phyloP scores from a whole-genome alignment of 2,113 vertebrate genomes.

The Daphoenositta chrysoptera region DNA sequence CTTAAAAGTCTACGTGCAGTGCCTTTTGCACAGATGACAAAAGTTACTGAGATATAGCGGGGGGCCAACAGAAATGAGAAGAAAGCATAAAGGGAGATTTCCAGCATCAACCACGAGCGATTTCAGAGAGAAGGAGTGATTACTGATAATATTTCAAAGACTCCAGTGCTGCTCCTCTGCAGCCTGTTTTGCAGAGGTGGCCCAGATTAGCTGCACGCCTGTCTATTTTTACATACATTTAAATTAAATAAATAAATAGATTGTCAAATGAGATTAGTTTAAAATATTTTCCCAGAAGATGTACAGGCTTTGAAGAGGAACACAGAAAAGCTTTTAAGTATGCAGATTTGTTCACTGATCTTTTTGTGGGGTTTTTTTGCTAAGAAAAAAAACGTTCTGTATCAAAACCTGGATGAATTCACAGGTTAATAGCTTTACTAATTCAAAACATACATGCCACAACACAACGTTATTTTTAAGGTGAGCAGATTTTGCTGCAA shows the following conservation, averaged over 20 bases:
- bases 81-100: not conserved
- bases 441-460: not conserved
- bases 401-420: not conserved
- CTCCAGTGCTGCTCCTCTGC: not conserved
- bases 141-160: not conserved
- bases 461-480: not conserved
- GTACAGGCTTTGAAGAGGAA: not conserved
- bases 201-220: not conserved
- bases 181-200: not conserved
- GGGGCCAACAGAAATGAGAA: not conserved
- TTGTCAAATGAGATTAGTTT: constrained; percentile 3
- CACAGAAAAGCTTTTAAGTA: not conserved
- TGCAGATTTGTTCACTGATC: not conserved
- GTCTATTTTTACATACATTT: not conserved
- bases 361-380: not conserved
- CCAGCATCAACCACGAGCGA: not conserved
- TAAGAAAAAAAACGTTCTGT: not conserved
- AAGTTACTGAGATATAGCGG: not conserved
- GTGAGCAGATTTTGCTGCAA: not conserved
- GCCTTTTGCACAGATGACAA: not conserved
- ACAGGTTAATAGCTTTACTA: not conserved
- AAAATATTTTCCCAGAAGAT: constrained; percentile 31
- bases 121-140: not conserved
- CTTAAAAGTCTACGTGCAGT: not conserved
- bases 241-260: constrained; percentile 26